These are phyloP conservation scores for Chorisops tibialis DNA, from an alignment of 2,888 invertebrate genomes.

Conservation along the genomic window DNA sequence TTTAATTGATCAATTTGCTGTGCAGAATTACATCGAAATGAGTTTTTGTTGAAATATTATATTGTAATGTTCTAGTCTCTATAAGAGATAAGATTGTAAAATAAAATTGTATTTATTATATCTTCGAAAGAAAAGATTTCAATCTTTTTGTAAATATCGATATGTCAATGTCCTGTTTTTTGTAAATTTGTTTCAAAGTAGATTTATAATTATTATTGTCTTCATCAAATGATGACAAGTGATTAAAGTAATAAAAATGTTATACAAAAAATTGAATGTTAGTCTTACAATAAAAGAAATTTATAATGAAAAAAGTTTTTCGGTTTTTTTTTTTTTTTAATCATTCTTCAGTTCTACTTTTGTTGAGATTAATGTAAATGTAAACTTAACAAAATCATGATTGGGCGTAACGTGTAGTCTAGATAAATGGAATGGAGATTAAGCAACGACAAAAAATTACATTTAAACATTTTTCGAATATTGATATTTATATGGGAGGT, in stretches of 20 bases:
- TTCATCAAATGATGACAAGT: slow-evolving; percentile 7
- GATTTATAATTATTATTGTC: slow-evolving; percentile 3
- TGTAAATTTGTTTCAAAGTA: slow-evolving; percentile 16
- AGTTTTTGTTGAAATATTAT: slow-evolving; percentile 1
- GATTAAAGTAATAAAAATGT: slow-evolving; percentile 1
- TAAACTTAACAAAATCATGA: no score
- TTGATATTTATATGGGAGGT: no score
- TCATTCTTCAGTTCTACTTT: no score
- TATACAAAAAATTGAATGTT: no score
- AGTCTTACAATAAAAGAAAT: no score
- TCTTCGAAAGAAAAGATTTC: slow-evolving; percentile 2
- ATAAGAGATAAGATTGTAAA: slow-evolving; percentile 14
- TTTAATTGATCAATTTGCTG: background rate
- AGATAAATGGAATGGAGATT: no score
- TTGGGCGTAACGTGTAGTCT: no score
- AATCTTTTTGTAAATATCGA: slow-evolving; percentile 12
- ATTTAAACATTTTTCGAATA: no score
- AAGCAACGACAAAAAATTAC: no score
- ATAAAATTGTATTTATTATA: slow-evolving; percentile 16
- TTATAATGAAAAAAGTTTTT: no score
- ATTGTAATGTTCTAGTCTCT: slow-evolving; percentile 17
- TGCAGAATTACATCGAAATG: slow-evolving; percentile 19
- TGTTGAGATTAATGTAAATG: no score
- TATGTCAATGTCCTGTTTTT: background rate
- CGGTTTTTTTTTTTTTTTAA: no score